These are phyloP conservation scores for Melanotaenia trifasciata DNA, from an alignment of 2,797 vertebrate genomes.

Conservation along the genomic window DNA sequence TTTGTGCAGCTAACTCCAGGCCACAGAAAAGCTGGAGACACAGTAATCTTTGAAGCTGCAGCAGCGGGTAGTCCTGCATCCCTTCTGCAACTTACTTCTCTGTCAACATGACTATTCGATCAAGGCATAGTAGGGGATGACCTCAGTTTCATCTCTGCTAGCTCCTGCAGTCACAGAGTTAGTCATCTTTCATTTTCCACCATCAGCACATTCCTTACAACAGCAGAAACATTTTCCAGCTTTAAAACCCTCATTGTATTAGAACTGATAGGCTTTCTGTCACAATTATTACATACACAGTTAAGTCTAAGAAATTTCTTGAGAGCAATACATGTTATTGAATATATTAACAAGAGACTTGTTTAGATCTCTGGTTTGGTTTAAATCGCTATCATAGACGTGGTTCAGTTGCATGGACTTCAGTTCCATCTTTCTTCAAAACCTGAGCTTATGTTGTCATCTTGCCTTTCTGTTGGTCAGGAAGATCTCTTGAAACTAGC, in stretches of 20 bases:
- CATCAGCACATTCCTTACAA: constrained; percentile 24
- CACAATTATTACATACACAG: not conserved
- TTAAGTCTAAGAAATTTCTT: not conserved
- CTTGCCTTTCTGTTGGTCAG: not conserved
- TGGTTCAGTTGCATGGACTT: not conserved
- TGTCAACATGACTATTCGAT: constrained; percentile 21
- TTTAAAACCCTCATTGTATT: constrained; percentile 17
- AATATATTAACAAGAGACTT: not conserved
- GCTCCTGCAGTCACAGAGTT: constrained; percentile 36
- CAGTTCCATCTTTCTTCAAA: not conserved
- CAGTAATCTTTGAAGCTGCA: constrained; percentile 16
- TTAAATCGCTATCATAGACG: not conserved
- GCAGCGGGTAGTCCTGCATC: constrained; percentile 25
- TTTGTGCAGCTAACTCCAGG: not conserved
- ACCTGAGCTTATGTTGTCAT: not conserved
- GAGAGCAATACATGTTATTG: not conserved
- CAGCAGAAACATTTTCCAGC: constrained; percentile 15
- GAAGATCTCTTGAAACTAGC: not conserved
- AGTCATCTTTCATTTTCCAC: constrained; percentile 48
- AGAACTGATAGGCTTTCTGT: not conserved
- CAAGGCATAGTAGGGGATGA: constrained; percentile 18
- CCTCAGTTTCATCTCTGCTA: constrained; percentile 48
- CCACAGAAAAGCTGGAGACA: constrained; percentile 11
- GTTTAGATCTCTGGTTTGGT: not conserved
- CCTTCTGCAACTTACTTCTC: constrained; percentile 30